A percentile compares a stretch with the other conserved stretches of the same genome.
Conservation (phyloP, 2,888 invertebrate species). For the Tetanocera ferruginea region DNA sequence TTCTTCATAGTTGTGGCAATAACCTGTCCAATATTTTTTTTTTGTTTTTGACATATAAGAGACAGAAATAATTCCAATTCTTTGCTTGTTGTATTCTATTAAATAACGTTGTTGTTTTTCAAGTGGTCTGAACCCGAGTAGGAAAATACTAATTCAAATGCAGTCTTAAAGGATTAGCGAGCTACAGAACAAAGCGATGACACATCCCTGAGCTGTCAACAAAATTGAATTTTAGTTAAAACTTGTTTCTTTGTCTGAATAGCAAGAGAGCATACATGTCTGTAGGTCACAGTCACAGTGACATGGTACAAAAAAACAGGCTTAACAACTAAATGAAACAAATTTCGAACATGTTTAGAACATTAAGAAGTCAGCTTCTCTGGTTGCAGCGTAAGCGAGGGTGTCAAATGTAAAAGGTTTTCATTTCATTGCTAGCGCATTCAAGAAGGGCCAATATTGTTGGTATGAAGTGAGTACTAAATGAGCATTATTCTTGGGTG, state of each 20-base stretch:
- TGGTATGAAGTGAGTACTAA: too few species aligned
- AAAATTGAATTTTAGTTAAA: conserved; percentile 8
- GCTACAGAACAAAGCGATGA: not conserved
- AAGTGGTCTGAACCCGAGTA: not conserved
- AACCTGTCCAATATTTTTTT: too few species aligned
- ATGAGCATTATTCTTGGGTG: not conserved
- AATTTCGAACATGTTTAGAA: conserved; percentile 47
- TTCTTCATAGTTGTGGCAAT: too few species aligned
- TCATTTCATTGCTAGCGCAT: not conserved
- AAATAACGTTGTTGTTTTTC: too few species aligned
- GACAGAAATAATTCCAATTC: too few species aligned
- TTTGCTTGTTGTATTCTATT: too few species aligned
- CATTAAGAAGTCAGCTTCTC: conserved; percentile 46
- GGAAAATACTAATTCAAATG: not conserved
- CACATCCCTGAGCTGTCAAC: conserved; percentile 25
- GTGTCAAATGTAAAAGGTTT: conserved; percentile 17
- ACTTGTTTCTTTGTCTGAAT: not conserved
- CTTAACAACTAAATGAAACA: conserved; percentile 23
- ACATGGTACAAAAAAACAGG: conserved; percentile 1
- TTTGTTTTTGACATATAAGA: too few species aligned
- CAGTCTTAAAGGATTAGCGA: conserved; percentile 22
- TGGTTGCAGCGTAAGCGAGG: not conserved
- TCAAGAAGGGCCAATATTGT: not conserved
- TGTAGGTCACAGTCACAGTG: conserved; percentile 39
- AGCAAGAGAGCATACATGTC: not conserved